Evolutionary conservation across 2,888 invertebrate species (phyloP).

Genomic region (Ceramica pisi): DNA sequence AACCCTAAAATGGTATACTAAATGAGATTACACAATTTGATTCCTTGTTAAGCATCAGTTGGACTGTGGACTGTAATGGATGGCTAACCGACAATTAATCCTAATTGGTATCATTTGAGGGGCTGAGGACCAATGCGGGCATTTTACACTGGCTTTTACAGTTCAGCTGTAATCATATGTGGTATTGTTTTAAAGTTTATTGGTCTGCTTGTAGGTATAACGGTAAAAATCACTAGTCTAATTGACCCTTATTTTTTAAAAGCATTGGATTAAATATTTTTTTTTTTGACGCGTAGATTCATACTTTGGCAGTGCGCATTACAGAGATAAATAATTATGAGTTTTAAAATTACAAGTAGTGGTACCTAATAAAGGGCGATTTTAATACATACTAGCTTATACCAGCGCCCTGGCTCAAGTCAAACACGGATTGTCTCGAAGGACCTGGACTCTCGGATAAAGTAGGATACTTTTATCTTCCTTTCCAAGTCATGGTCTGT

Average conservation of each 20-base stretch:
- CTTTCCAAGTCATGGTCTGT: too few species aligned
- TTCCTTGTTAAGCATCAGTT: conserved; percentile 53
- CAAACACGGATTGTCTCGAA: too few species aligned
- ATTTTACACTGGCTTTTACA: conserved; percentile 58
- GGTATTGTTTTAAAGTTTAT: conserved; percentile 23
- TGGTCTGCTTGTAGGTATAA: background rate
- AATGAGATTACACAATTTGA: conserved; percentile 63
- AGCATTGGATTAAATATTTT: too few species aligned
- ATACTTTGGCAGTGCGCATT: too few species aligned
- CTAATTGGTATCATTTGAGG: conserved; percentile 79
- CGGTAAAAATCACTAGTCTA: background rate
- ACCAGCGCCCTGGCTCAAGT: too few species aligned
- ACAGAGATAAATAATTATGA: too few species aligned
- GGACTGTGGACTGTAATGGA: conserved; percentile 61
- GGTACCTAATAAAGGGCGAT: too few species aligned
- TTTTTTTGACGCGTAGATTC: background rate
- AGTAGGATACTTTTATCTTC: too few species aligned
- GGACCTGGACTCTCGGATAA: too few species aligned
- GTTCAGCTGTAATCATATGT: conserved; percentile 6
- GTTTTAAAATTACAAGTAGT: too few species aligned
- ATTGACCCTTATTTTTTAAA: background rate
- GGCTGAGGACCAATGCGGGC: conserved; percentile 72
- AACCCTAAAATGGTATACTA: conserved; percentile 46
- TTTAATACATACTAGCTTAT: too few species aligned
- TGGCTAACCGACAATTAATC: conserved; percentile 79